These are phyloP conservation scores for Salvelinus sp. DNA, from an alignment of 2,113 vertebrate genomes.

Conservation along the genomic window DNA sequence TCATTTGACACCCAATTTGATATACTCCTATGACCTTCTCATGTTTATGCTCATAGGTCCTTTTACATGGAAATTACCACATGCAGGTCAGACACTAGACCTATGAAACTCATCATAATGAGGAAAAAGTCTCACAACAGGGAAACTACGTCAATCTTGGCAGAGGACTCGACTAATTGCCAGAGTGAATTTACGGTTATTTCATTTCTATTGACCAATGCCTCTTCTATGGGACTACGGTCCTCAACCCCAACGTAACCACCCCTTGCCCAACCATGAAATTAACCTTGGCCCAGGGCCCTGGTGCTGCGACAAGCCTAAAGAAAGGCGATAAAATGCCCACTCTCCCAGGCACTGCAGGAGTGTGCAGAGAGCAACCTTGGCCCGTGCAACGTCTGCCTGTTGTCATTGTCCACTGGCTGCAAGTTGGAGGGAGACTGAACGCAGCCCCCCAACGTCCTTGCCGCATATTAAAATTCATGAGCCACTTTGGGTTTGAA, in stretches of 20 bases:
- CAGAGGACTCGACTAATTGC: constrained; percentile 9
- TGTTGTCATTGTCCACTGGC: constrained; percentile 40
- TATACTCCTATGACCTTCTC: no score
- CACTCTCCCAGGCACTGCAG: constrained; percentile 30
- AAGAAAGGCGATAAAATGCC: constrained; percentile 50
- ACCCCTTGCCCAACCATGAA: constrained; percentile 48
- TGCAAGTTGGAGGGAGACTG: constrained; percentile 6
- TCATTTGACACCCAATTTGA: no score
- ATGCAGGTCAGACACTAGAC: no score
- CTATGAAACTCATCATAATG: not conserved
- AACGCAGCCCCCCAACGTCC: constrained; percentile 33
- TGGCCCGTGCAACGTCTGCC: constrained; percentile 39
- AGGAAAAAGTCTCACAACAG: not conserved
- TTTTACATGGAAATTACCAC: no score
- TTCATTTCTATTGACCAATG: constrained; percentile 38
- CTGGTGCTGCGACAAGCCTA: constrained; percentile 53
- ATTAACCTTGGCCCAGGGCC: constrained; percentile 58
- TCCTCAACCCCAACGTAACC: constrained; percentile 33
- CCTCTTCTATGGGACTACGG: constrained; percentile 14
- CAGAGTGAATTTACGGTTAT: constrained; percentile 43
- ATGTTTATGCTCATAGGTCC: no score
- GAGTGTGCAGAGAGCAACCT: not conserved
- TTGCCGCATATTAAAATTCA: constrained; percentile 67
- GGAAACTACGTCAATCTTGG: not conserved
- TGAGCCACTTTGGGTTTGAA: constrained; percentile 58